These are phyloP conservation scores for Acrobeloides nanus DNA, from an alignment of 2,888 invertebrate species.

Conservation along the genomic window DNA sequence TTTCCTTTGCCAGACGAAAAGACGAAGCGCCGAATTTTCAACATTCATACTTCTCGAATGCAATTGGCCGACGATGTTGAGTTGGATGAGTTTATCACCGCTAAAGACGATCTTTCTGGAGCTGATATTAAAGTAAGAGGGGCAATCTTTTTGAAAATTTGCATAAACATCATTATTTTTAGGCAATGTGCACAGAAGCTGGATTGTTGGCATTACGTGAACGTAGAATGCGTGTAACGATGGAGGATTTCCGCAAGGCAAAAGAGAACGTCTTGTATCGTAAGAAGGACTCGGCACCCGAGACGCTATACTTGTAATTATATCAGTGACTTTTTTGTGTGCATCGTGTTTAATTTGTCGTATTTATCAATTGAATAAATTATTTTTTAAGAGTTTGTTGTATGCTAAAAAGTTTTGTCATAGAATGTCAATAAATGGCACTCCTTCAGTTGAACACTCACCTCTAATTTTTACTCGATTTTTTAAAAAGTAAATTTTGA, in stretches of 20 bases:
- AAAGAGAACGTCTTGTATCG: conserved; percentile 97
- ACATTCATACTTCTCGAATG: conserved; percentile 96
- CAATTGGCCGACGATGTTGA: conserved; percentile 93
- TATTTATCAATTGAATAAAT: no score
- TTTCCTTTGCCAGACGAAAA: conserved; percentile 98
- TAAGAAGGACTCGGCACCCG: conserved; percentile 98
- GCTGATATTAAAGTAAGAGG: conserved; percentile 59
- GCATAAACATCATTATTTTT: conserved; percentile 40
- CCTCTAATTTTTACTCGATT: no score
- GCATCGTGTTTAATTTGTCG: no score
- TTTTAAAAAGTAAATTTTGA: no score
- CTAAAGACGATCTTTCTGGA: conserved; percentile 97
- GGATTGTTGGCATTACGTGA: conserved; percentile 94
- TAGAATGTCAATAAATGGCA: no score
- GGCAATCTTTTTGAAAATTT: neutral
- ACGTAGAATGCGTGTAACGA: conserved; percentile 97
- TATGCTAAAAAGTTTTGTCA: no score
- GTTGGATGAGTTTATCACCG: conserved; percentile 91
- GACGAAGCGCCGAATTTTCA: conserved; percentile 71
- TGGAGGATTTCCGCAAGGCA: conserved; percentile 97
- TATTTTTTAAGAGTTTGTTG: no score
- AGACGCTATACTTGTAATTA: conserved; percentile 81
- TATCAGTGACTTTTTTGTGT: no score
- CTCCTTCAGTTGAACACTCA: no score
- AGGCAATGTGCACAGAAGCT: conserved; percentile 99